Evolutionary conservation across 2,113 vertebrate species (phyloP).

Genomic region (rat (Rattus norvegicus)): GRCr8 NC_086039.1:69438501-69439000

Average conservation of each 20-base stretch:
- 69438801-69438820: constrained; percentile 1
- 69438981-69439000: constrained; percentile 40
- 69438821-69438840: constrained; percentile 54
- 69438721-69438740: not conserved
- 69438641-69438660: constrained; percentile 17
- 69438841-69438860: constrained; percentile 42
- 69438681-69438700: constrained; percentile 46
- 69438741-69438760: not conserved
- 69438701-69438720: constrained; percentile 16
- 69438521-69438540: constrained; percentile 10
- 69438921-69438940: constrained; percentile 37
- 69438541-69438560: constrained; percentile 34
- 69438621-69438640: constrained; percentile 28
- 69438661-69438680: constrained; percentile 25
- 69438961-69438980: not conserved
- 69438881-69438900: constrained; percentile 34
- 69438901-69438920: constrained; percentile 50
- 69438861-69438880: constrained; percentile 39
- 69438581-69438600: constrained; percentile 33
- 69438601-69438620: constrained; percentile 11
- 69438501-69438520: constrained; percentile 35
- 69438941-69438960: constrained; percentile 17
- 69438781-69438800: constrained; percentile 31
- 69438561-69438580: constrained; percentile 37
- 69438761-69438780: constrained; percentile 44